Conservation (phyloP, 2,113 vertebrate genomes). For the Machaerirhynchus nigripectus region DNA sequence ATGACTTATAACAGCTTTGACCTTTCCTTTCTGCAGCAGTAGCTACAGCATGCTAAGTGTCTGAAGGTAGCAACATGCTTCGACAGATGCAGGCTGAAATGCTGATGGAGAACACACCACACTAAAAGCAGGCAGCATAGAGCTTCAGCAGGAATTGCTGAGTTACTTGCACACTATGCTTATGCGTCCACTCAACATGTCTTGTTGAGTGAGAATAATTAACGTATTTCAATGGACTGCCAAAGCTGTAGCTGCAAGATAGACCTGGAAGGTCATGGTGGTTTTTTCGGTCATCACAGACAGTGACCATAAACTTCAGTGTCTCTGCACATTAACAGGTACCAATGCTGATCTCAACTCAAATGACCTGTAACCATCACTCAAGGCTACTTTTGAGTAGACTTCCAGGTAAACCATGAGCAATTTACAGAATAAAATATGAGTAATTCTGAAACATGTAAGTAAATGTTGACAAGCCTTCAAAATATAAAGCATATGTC, state of each 20-base stretch:
- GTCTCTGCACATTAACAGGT: background rate
- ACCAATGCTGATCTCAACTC: background rate
- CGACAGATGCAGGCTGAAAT: background rate
- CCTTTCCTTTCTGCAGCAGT: background rate
- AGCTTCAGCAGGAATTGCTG: background rate
- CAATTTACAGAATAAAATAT: background rate
- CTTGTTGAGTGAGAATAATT: background rate
- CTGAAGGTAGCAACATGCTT: background rate
- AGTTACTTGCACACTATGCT: background rate
- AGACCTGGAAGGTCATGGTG: background rate
- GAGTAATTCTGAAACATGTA: background rate
- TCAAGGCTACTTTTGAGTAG: background rate
- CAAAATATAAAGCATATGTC: background rate
- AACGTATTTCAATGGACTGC: background rate
- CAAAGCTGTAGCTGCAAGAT: background rate
- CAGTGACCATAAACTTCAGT: background rate
- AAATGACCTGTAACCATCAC: background rate
- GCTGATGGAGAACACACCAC: background rate
- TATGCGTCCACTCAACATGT: accelerated
- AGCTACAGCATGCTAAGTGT: background rate
- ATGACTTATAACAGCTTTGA: background rate
- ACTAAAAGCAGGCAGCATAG: background rate
- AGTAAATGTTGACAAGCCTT: background rate
- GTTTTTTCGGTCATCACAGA: background rate
- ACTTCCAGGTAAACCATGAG: background rate